phyloP scores from a whole-genome alignment of 2,113 vertebrate genomes.

The Zapornia atra region DNA sequence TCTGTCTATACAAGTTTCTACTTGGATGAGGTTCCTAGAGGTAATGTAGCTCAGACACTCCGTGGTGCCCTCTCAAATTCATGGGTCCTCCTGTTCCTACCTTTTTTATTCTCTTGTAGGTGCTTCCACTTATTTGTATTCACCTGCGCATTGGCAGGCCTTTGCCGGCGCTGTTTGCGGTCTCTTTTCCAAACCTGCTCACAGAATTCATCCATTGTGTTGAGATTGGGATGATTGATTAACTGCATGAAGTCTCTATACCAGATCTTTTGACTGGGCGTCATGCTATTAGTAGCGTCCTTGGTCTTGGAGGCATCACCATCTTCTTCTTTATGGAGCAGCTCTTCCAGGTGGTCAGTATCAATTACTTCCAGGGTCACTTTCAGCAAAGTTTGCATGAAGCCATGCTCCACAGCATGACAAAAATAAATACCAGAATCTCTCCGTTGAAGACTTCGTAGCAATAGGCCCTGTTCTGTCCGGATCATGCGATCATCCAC shows the following conservation, averaged over 20 bases:
- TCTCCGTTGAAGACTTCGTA: conserved; percentile 85
- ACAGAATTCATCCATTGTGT: conserved; percentile 96
- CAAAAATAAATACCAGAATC: conserved; percentile 93
- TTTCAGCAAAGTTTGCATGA: conserved; percentile 93
- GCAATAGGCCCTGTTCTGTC: conserved; percentile 91
- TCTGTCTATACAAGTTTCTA: conserved; percentile 83
- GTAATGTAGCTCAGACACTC: conserved; percentile 89
- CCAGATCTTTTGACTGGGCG: conserved; percentile 91
- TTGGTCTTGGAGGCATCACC: conserved; percentile 71
- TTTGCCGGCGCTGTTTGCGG: conserved; percentile 90
- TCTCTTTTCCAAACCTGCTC: conserved; percentile 99
- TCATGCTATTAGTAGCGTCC: conserved; percentile 76
- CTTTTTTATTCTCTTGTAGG: conserved; percentile 96
- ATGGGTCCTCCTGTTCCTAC: conserved; percentile 97
- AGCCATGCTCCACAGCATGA: conserved; percentile 94
- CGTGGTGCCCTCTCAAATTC: conserved; percentile 95
- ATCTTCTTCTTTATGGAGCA: conserved; percentile 87
- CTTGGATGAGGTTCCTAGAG: conserved; percentile 79
- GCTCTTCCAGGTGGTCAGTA: conserved; percentile 88
- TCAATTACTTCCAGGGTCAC: conserved; percentile 95
- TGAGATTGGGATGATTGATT: conserved; percentile 94
- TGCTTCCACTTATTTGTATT: conserved; percentile 94
- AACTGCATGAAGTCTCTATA: conserved; percentile 98
- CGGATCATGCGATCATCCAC: conserved; percentile 85
- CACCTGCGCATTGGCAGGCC: conserved; percentile 79